Base-by-base conservation (phyloP, 2,888 invertebrate species). In the Gisinianus flammeolus region DNA sequence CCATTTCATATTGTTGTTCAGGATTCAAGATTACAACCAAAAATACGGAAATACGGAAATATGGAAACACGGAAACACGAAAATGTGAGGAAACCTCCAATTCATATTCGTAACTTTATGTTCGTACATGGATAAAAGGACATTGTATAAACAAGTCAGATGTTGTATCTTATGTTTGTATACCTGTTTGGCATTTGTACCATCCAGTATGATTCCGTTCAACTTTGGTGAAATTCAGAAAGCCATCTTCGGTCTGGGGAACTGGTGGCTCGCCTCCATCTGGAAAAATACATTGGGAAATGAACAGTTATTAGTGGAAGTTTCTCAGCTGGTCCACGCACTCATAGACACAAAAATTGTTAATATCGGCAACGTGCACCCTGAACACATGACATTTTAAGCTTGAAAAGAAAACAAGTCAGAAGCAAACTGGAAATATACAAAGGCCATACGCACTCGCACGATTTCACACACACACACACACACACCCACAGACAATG, bases 141-240 rank as follows among this genome's bases (percentile, higher is more conserved):
- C n/a, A n/a, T n/a, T n/a, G n/a, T n/a, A n/a, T n/a, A n/a, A n/a
- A n/a, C n/a, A n/a, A n/a, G n/a, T n/a, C n/a, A n/a, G n/a, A n/a
- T n/a, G n/a, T n/a, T n/a, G n/a, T n/a, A n/a, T n/a, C n/a, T n/a
- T n/a, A n/a, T n/a, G n/a, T n/a, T n/a, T n/a, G n/a, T 44, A 19
- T 44, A 44, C 44, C 44, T 78, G 95, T 93, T 74, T 94, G 92
- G 88, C 96, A 96, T 87, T 95, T 93, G 89, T 96, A 96, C 96
- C 96, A 96, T 86, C 96, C 96, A 78, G 93, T 94, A 89, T 96
- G 94, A 83, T 93, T 91, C 71, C 92, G 89, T 74, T 91, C 89
- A 86, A 95, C 92, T 85, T 92, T 90, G 72, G 92, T 92, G 89
- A 95, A 95, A 88, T 95, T 95, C 79, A 96, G 90, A 87, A 93